Evolutionary conservation across 2,113 vertebrate genomes (phyloP), one percentile per base, ranked within the genome.

Genomic region (Pygoscelis adeliae): DNA sequence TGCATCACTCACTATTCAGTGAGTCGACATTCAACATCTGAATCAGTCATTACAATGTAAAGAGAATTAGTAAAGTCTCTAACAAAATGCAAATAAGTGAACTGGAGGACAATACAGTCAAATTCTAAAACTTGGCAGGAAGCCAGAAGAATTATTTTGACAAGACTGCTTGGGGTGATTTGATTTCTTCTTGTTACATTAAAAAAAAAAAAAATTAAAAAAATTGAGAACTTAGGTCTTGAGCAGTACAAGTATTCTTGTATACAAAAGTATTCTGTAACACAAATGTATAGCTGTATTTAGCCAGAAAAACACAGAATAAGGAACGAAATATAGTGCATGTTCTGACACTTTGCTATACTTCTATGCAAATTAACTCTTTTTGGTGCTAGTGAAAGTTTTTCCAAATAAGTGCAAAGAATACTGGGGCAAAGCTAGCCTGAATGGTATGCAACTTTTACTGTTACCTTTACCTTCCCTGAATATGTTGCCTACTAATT

Each of bases 1-100:
- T 93, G 42, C 70, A 67, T 94, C 93, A 63, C 65, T 96, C 12
- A 27, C 74, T 94, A 91, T 97, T 96, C 93, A 97, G 66, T 1
- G 0, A 93, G 91, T 94, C 67, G 91, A 97, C 96, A 91, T 96
- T 95, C 87, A 94, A 96, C 96, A 97, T 94, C 94, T 96, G 94
- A 97, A 96, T 97, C 95, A 96, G 94, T 97, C 96, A 97, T 97
- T 97, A 97, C 93, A 97, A 87, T 67, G 94, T 96, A 95, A 97
- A 97, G 93, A 96, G 93, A 97, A 97, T 97, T 97, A 97, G 95
- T 96, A 96, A 96, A 96, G 96, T 96, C 96, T 97, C 96, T 96
- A 93, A 93, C 70, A 97, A 96, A 96, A 96, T 97, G 95, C 95
- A 97, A 96, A 97, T 97, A 95, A 96, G 84, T 95, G 93, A 97